Evolutionary conservation across 2,113 vertebrate genomes (phyloP).

Genomic region (Carassius carassius): DNA sequence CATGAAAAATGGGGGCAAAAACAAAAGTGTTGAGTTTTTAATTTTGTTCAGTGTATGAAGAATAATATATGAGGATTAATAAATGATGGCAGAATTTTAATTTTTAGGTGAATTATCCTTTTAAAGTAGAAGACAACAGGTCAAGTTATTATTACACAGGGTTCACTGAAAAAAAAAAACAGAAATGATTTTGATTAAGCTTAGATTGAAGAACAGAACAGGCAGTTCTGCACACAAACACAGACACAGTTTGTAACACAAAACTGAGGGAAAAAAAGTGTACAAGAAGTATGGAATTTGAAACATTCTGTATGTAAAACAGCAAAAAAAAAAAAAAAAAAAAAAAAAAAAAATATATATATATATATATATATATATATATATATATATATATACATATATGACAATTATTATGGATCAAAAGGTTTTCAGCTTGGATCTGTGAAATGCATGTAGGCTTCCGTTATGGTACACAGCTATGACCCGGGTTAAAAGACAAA

Average conservation of each 20-base stretch:
- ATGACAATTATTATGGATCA: neutral
- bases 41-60: too few relatives aligned
- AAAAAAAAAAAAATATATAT: too few relatives aligned
- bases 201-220: neutral
- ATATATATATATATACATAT: slow-evolving; percentile 1
- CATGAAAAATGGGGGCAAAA: too few relatives aligned
- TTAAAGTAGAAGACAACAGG: neutral
- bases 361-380: too few relatives aligned
- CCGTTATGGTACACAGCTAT: neutral
- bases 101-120: neutral
- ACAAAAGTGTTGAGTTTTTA: too few relatives aligned
- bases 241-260: too few relatives aligned
- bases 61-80: neutral
- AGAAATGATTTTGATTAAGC: neutral
- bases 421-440: neutral
- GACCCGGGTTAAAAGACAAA: neutral
- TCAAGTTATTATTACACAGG: neutral
- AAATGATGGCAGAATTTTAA: neutral
- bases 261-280: neutral
- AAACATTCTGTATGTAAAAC: neutral
- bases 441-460: neutral
- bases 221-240: too few relatives aligned
- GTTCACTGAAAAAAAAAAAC: neutral
- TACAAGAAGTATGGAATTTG: neutral
- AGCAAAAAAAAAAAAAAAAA: too few relatives aligned